These are phyloP conservation scores for Gonatopus flavifemur DNA, from an alignment of 1,140 invertebrate species.

Conservation along the genomic window DNA sequence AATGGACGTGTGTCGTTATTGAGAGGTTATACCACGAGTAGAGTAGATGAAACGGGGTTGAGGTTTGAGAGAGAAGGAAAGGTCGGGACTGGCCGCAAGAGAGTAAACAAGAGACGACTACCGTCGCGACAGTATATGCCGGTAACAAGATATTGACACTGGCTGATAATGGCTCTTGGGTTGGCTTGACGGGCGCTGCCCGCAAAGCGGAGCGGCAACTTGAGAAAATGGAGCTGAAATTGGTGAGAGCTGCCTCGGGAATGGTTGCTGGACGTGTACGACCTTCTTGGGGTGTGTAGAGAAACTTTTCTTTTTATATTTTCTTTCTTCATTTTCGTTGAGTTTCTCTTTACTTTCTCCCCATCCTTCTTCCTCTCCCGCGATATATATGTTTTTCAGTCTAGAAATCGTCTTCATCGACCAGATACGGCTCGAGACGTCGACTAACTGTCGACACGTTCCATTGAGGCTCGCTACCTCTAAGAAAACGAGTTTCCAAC, in stretches of 20 bases:
- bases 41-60: slow-evolving; percentile 7
- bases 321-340: too few species aligned
- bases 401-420: slow-evolving; percentile 32
- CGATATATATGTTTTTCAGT: too few species aligned
- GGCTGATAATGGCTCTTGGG: slow-evolving; percentile 44
- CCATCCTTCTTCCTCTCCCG: too few species aligned
- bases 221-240: slow-evolving; percentile 46
- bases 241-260: slow-evolving; percentile 35
- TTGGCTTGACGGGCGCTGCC: slow-evolving; percentile 23
- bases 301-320: slow-evolving; percentile 41
- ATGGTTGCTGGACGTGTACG: too few species aligned
- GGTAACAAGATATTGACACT: slow-evolving; percentile 49
- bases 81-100: slow-evolving; percentile 22
- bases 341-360: too few species aligned
- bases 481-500: slow-evolving; percentile 9
- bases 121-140: slow-evolving; percentile 36
- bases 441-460: slow-evolving; percentile 28
- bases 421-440: slow-evolving; percentile 19
- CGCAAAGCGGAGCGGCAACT: slow-evolving; percentile 36
- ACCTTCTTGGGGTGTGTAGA: slow-evolving; percentile 16
- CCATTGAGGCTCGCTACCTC: neutral
- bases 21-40: too few species aligned
- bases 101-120: slow-evolving; percentile 44
- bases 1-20: too few species aligned
- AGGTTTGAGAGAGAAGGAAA: slow-evolving; percentile 12